A percentile compares a stretch with the other conserved stretches of the same genome.
Conservation (phyloP, 2,113 vertebrate species). For the Gallinago paraguaiae region DNA sequence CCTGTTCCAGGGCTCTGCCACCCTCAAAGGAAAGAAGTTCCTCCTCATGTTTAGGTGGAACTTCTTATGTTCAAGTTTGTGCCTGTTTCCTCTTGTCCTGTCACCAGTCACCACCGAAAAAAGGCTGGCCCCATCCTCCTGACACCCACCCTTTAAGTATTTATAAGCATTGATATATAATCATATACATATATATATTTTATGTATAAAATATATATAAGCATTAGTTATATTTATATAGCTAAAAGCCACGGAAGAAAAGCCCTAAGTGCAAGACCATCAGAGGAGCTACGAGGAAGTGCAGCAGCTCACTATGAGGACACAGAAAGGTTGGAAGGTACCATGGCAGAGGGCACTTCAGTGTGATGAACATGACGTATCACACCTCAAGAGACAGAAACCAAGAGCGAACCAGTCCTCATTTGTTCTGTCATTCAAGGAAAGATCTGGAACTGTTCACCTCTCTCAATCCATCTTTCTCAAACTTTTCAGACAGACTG, state of each 20-base stretch:
- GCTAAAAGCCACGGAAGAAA: neutral
- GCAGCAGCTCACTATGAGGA: neutral
- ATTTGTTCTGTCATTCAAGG: neutral
- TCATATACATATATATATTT: too few species aligned
- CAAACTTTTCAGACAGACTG: neutral
- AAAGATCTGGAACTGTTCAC: neutral
- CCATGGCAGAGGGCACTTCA: neutral
- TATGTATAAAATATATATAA: too few species aligned
- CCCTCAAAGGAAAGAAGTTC: too few species aligned
- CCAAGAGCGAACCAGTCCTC: neutral
- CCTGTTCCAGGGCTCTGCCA: too few species aligned
- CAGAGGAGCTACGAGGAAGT: neutral
- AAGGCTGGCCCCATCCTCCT: too few species aligned
- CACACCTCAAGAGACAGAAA: neutral
- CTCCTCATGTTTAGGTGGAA: too few species aligned
- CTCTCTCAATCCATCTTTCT: neutral
- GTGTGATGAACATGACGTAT: fast-evolving
- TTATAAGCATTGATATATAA: too few species aligned
- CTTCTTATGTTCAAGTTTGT: too few species aligned
- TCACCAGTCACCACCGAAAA: too few species aligned
- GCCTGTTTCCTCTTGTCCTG: too few species aligned
- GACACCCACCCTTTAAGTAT: too few species aligned
- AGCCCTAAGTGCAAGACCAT: fast-evolving
- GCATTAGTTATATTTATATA: neutral
- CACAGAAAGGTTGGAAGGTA: neutral